Percentiles rank a stretch among this genome's conserved stretches.
Conservation (phyloP, 2,113 vertebrate genomes). For the Petrocephalus microphthalmus region DNA sequence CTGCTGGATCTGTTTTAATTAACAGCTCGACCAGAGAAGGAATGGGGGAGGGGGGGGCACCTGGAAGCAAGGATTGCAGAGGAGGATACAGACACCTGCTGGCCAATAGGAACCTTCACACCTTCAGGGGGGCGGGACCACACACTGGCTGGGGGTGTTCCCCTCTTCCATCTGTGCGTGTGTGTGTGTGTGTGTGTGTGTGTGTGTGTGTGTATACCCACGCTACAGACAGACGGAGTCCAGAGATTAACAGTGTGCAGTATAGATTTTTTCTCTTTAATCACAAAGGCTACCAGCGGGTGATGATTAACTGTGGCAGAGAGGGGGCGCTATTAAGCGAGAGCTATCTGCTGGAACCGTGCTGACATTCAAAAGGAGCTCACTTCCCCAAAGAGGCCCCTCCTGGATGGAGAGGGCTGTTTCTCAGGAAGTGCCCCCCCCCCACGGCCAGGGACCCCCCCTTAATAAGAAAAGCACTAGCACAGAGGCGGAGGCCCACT, state of each 20-base stretch:
- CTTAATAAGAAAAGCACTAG: background rate
- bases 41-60: background rate
- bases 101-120: background rate
- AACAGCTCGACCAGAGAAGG: background rate
- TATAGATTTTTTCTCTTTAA: background rate
- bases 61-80: background rate
- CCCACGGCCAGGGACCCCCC: background rate
- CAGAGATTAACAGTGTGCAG: constrained; percentile 4
- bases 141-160: background rate
- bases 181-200: background rate
- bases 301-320: background rate
- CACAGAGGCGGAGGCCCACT: background rate
- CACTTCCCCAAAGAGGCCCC: background rate
- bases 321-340: background rate
- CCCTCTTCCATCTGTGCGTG: background rate
- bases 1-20: constrained; percentile 19
- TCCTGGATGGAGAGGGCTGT: background rate
- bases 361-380: background rate
- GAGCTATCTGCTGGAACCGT: background rate
- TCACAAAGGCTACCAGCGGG: background rate
- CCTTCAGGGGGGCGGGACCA: background rate
- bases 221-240: background rate
- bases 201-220: background rate
- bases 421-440: constrained; percentile 1
- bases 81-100: background rate